Base-by-base conservation (phyloP, 2,888 invertebrate species). In the Agrotis segetum region DNA sequence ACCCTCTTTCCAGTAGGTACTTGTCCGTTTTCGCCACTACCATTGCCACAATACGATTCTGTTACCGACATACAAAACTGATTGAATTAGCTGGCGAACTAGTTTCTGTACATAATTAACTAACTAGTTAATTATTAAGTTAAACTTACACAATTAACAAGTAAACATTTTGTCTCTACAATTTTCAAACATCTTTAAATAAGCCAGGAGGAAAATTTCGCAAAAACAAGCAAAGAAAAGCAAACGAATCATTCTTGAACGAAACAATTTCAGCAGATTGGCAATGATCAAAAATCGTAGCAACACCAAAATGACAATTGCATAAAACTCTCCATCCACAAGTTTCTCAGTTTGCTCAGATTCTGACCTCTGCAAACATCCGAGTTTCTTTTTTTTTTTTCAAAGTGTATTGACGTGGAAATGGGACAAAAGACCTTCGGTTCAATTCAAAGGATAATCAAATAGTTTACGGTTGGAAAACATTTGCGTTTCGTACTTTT, bases 391-490 rank as follows among this genome's bases (percentile, higher is more conserved):
- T 87, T 89, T 89, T 89, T 89, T 88, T 77, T 72, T 89, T 85
- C 80, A 80, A 84, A 82, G 88, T 86, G 84, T 88, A 89, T 86
- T 92, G 89, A 89, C 85, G 89, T 89, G 89, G 87, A 92, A 90
- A 90, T 85, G 85, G 92, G 90, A 88, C 88, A 87, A 86, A 88
- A 86, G 87, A 85, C 89, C 88, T 90, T 88, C 85, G 87, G 87
- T 88, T 89, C 90, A 88, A 92, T 92, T 90, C 90, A 88, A 90
- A 89, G 92, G 92, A 92, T 92, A 92, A 92, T 92, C 92, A 91
- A 92, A 92, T 92, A 91, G 91, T 91, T 91, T 88, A 90, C 90
- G 91, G 90, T 90, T 86, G 88, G 84, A 85, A 87, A 88, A 87
- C 87, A 87, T 90, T 89, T 88, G 85, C 86, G 87, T 88, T 87